A percentile compares a stretch with the other conserved stretches of the same genome.
Conservation (phyloP, 2,888 invertebrate species). For the Argynnis bischoffii region DNA sequence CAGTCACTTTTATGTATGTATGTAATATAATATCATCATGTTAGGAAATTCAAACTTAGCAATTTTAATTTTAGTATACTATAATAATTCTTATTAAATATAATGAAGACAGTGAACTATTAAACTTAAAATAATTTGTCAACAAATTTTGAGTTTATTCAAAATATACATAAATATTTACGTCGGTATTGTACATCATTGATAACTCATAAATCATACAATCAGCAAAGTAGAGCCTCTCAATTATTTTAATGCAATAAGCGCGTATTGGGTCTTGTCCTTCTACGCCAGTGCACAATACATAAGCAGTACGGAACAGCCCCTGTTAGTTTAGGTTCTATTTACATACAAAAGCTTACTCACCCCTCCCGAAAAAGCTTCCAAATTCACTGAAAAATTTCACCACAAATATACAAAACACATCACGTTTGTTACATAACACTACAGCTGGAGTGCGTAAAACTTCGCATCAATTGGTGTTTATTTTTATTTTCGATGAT, state of each 20-base stretch:
- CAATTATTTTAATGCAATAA: constrained; percentile 14
- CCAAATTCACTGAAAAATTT: constrained; percentile 42
- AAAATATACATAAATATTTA: no score
- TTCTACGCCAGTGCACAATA: constrained; percentile 18
- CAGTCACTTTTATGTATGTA: no score
- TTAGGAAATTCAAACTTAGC: no score
- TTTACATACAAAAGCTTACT: constrained; percentile 42
- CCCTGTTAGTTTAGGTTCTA: constrained; percentile 31
- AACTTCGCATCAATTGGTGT: constrained; percentile 40
- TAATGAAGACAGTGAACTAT: no score
- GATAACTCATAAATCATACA: neutral
- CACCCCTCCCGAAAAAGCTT: constrained; percentile 42
- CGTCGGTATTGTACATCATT: neutral
- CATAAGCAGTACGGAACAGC: constrained; percentile 21
- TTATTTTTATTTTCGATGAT: constrained; percentile 50
- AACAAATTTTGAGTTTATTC: no score
- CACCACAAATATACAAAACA: constrained; percentile 40
- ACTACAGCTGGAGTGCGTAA: constrained; percentile 40
- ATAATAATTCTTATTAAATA: no score
- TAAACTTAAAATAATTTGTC: no score
- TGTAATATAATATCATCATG: no score
- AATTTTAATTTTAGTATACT: no score
- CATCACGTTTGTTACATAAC: constrained; percentile 41
- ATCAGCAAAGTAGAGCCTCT: neutral
- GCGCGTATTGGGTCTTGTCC: neutral